These are phyloP conservation scores for Valencia hispanica DNA, from an alignment of 2,797 vertebrate species.

Conservation along the genomic window DNA sequence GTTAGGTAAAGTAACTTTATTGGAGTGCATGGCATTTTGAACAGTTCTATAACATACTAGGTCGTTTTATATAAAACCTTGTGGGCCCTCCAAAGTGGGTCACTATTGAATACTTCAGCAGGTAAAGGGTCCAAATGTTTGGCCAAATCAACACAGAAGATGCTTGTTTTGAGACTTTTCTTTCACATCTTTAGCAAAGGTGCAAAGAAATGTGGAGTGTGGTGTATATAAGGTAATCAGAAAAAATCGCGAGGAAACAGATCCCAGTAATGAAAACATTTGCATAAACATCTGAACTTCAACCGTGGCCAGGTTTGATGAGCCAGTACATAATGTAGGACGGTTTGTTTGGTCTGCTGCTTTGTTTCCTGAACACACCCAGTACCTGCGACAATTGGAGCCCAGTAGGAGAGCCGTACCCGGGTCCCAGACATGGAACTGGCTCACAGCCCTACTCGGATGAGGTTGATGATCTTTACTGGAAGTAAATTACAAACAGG, in stretches of 20 bases:
- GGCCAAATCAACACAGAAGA: not conserved
- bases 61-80: not conserved
- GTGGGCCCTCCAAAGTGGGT: not conserved
- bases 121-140: not conserved
- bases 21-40: not conserved
- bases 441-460: conserved; percentile 29
- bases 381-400: conserved; percentile 24
- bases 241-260: not conserved
- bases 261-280: not conserved
- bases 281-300: conserved; percentile 24
- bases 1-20: not conserved
- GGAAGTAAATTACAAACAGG: conserved; percentile 54
- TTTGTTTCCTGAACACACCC: conserved; percentile 37
- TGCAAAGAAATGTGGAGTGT: not conserved
- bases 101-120: not conserved
- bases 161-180: not conserved
- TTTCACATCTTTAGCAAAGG: not conserved
- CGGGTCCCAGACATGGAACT: not conserved
- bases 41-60: not conserved
- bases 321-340: not conserved
- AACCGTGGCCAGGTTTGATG: conserved; percentile 19
- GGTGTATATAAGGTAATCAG: not conserved
- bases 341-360: conserved; percentile 24
- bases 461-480: conserved; percentile 50
- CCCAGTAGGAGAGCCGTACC: conserved; percentile 10